Base-by-base conservation (phyloP, 2,888 invertebrate species). In the Agelastica alni region DNA sequence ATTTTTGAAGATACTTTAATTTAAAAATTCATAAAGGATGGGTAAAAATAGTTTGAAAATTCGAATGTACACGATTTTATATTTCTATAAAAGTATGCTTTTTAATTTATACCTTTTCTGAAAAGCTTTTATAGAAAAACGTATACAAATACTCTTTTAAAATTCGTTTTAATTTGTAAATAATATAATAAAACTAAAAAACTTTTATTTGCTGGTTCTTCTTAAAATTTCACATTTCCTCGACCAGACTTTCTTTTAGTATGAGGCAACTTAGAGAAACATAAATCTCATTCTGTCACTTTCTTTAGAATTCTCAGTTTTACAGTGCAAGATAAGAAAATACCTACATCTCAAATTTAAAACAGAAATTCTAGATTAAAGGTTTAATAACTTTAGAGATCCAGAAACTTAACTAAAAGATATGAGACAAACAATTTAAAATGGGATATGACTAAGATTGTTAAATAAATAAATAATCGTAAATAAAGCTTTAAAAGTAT, bases 241-340 rank as follows among this genome's bases (percentile, higher is more conserved):
- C 48, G 6, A 44, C 22, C 43, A 16, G 37, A 30, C 37, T 48
- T 37, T 14, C 20, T 31, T 37, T n/a, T 13, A 12, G 16, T 37
- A 18, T 13, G 37, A 54, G 32, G 43, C 43, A 13, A 36, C 48
- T 54, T 48, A 49, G 31, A 20, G 42, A 48, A 18, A 43, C 53
- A 54, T 54, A 54, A 54, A 54, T 54, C 53, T 48, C 43, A 26
- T 48, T 48, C 48, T 48, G 44, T 48, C 43, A 54, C 43, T 54
- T 48, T 48, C 47, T 28, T 37, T 48, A 43, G 43, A 34, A 53
- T 48, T 53, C 53, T 43, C 53, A 53, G 34, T 48, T 53, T 43
- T 42, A 48, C 47, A 46, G 37, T 42, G 37, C 30, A 34, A 37
- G 48, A 54, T 54, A 53, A 53, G 53, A 54, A 53, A 43, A 48